Evolutionary conservation across 2,113 vertebrate genomes (phyloP).

Genomic region (Oreocharis arfaki): DNA sequence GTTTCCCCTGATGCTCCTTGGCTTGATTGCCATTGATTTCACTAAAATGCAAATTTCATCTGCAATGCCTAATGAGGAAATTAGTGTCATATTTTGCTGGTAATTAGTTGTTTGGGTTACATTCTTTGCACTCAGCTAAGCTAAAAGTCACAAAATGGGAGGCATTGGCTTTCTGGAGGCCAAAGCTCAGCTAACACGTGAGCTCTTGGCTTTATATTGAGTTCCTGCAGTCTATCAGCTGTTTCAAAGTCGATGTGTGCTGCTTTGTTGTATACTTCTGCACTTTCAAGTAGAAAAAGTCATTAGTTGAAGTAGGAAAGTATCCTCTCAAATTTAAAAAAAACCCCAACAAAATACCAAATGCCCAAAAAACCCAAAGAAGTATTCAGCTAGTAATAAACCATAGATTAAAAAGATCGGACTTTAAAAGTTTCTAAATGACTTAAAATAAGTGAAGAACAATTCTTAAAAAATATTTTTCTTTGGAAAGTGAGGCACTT

Average conservation of each 20-base stretch:
- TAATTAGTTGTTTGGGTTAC: neutral
- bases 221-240: neutral
- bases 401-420: neutral
- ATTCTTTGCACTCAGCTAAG: neutral
- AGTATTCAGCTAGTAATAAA: neutral
- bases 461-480: neutral
- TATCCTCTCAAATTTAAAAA: neutral
- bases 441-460: neutral
- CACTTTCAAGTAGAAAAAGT: neutral
- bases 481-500: neutral
- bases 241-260: neutral
- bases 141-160: neutral
- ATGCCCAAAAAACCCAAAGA: rapidly evolving
- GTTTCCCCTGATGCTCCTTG: neutral
- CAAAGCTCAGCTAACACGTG: neutral
- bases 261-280: neutral
- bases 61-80: neutral
- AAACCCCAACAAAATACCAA: neutral
- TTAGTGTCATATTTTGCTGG: neutral
- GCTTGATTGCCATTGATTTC: neutral
- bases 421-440: neutral
- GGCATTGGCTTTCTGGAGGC: neutral
- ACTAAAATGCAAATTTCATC: neutral
- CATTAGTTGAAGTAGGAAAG: neutral
- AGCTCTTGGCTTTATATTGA: neutral